A percentile compares a stretch with the other conserved stretches of the same genome.
Conservation (phyloP, 2,888 invertebrate genomes). For the Drosophila affinis region DNA sequence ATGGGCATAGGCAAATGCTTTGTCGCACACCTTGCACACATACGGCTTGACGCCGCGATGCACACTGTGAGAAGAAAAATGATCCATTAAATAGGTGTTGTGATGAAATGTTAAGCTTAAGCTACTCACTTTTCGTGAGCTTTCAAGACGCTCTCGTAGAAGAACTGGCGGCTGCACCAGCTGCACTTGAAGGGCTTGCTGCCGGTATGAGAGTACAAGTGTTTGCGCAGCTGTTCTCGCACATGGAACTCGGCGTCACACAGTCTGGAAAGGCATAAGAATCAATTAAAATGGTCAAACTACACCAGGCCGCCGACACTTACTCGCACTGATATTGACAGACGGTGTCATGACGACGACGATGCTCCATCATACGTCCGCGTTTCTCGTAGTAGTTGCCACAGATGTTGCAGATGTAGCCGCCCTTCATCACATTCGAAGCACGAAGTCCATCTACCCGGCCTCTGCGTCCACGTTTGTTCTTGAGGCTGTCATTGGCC, state of each 20-base stretch:
- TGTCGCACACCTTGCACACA: slow-evolving; percentile 77
- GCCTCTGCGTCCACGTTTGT: slow-evolving; percentile 42
- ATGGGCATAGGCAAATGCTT: slow-evolving; percentile 80
- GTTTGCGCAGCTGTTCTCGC: slow-evolving; percentile 80
- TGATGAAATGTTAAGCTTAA: not conserved
- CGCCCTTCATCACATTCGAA: slow-evolving; percentile 45
- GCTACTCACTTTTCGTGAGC: slow-evolving; percentile 80
- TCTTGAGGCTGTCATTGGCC: slow-evolving; percentile 43
- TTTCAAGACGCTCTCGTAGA: slow-evolving; percentile 81
- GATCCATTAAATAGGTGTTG: not conserved
- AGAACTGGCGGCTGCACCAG: slow-evolving; percentile 80
- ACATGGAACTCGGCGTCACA: slow-evolving; percentile 79
- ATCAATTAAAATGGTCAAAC: not conserved
- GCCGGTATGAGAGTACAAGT: slow-evolving; percentile 81
- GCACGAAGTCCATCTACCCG: slow-evolving; percentile 15
- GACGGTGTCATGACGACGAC: slow-evolving; percentile 76
- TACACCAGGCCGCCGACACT: slow-evolving; percentile 32
- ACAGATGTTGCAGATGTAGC: slow-evolving; percentile 81
- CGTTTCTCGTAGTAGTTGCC: slow-evolving; percentile 81
- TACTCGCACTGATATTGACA: slow-evolving; percentile 81
- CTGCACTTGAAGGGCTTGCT: slow-evolving; percentile 81
- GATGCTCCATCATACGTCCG: slow-evolving; percentile 81
- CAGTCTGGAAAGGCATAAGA: slow-evolving; percentile 57
- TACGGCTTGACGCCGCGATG: slow-evolving; percentile 81
- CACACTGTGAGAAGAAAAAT: slow-evolving; percentile 49